These are phyloP conservation scores for Taenioides sp. DNA, from an alignment of 2,797 vertebrate genomes.

Conservation along the genomic window DNA sequence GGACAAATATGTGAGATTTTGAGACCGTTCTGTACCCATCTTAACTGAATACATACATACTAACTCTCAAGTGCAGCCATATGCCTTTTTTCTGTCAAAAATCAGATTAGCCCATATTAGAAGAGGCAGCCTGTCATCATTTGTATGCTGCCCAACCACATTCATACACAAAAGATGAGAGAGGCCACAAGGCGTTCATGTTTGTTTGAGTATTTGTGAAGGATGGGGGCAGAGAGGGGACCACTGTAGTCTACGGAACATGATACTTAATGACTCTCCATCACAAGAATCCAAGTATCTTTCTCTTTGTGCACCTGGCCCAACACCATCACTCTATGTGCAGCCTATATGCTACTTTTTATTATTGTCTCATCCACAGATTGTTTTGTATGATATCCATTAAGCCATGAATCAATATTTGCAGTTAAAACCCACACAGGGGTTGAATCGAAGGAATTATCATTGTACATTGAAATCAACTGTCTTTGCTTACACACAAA, in stretches of 20 bases:
- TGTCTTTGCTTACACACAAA: not conserved
- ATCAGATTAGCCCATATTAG: slow-evolving; percentile 25
- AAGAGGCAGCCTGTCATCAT: slow-evolving; percentile 21
- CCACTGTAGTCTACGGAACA: slow-evolving; percentile 94
- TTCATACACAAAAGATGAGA: slow-evolving; percentile 24
- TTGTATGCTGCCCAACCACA: slow-evolving; percentile 24
- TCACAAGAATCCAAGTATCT: slow-evolving; percentile 95
- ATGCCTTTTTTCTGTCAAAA: slow-evolving; percentile 1
- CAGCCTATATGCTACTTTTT: slow-evolving; percentile 48
- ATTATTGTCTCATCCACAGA: slow-evolving; percentile 60
- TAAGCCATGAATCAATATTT: slow-evolving; percentile 31
- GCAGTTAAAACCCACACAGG: not conserved
- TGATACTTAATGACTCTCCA: slow-evolving; percentile 97
- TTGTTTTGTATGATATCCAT: slow-evolving; percentile 48
- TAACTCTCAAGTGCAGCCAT: slow-evolving; percentile 2
- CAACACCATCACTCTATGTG: slow-evolving; percentile 82
- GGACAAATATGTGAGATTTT: not conserved
- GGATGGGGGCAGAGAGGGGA: slow-evolving; percentile 76
- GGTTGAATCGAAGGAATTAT: not conserved
- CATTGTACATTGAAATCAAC: not conserved
- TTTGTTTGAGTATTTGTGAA: slow-evolving; percentile 25
- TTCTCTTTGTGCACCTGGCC: slow-evolving; percentile 83
- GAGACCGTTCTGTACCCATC: not conserved
- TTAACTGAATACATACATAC: not conserved
- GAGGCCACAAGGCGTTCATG: slow-evolving; percentile 17